Base-by-base conservation (phyloP, 37 sponge, comb jelly and placozoan genomes). In the Mnemiopsis leidyi region DNA sequence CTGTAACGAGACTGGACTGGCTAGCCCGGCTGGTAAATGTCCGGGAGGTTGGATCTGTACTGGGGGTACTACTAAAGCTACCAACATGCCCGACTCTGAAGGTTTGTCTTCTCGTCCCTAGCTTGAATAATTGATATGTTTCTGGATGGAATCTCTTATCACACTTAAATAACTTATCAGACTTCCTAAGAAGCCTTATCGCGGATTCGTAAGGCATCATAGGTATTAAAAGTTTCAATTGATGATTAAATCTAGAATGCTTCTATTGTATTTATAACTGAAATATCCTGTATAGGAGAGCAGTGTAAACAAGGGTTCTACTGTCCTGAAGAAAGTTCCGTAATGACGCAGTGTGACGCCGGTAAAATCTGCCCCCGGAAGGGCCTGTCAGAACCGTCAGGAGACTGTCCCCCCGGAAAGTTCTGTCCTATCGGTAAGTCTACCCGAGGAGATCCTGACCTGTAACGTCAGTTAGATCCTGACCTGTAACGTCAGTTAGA, bases 1-100 rank as follows among this genome's bases (percentile, higher is more conserved):
- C n/a, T 92, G 92, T 69, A 32, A 67, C 69, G 18, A 20, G 7
- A 29, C 69, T 5, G 69, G 69, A 5, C 7, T 29, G 32, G 9
- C 34, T 9, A 24, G 34, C 92, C 48, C 37, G 13, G 37, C 69
- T 48, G 68, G 68, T 13, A 7, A 5, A 21, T 92, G 92, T 92
- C 69, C 92, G 5, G 92, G 69, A 92, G 92, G 92, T 9, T 92
- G 69, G 69, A 33, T 92, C 13, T 92, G 92, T 29, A 68, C 92
- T 18, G 69, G 69, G 69, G 92, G 92, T 9, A 69, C 92, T 2
- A 79, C 28, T 23, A 79, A 79, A 38, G 3, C 35, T 23, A 79
- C 82, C 18, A 79, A 79, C 82, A 79, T 79, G 82, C 82, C 82
- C 36, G 36, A 31, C 1, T 31, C 36, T 79, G 28, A 79, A 79